A percentile compares a stretch with the other conserved stretches of the same genome.
Conservation (phyloP, 35 echinoderm and acorn worm species). For the Stichopus chloronotus region DNA sequence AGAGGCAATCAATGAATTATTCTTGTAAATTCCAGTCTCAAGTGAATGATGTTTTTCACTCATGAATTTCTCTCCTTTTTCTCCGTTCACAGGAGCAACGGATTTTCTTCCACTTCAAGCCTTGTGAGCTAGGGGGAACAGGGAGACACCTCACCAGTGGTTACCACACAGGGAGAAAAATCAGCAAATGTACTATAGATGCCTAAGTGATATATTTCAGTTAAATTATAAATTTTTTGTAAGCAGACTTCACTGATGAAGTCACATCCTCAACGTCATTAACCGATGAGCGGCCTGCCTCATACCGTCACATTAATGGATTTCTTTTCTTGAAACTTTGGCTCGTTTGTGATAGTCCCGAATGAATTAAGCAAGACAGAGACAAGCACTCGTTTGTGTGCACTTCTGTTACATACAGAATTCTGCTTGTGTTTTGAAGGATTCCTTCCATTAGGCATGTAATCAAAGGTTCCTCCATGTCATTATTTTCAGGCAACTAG, state of each 20-base stretch:
- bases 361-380: too few relatives aligned
- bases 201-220: not conserved
- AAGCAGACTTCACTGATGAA: not conserved
- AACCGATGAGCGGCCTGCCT: not conserved
- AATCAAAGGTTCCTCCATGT: too few relatives aligned
- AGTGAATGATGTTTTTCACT: too few relatives aligned
- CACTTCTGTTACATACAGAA: too few relatives aligned
- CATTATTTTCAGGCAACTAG: too few relatives aligned
- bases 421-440: too few relatives aligned
- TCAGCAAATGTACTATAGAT: not conserved
- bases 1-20: too few relatives aligned
- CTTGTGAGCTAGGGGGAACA: slow-evolving; percentile 1
- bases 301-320: not conserved
- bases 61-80: not conserved
- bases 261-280: not conserved
- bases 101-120: slow-evolving; percentile 26
- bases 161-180: not conserved
- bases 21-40: too few relatives aligned
- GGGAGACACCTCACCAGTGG: not conserved
- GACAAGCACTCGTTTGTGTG: too few relatives aligned
- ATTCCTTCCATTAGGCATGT: too few relatives aligned
- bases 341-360: too few relatives aligned
- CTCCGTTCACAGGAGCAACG: slow-evolving; percentile 3
- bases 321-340: too few relatives aligned
- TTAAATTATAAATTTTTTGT: not conserved